Evolutionary conservation across 1,140 invertebrate species (phyloP).

Genomic region (Pseudomyrmex dendroicus): DNA sequence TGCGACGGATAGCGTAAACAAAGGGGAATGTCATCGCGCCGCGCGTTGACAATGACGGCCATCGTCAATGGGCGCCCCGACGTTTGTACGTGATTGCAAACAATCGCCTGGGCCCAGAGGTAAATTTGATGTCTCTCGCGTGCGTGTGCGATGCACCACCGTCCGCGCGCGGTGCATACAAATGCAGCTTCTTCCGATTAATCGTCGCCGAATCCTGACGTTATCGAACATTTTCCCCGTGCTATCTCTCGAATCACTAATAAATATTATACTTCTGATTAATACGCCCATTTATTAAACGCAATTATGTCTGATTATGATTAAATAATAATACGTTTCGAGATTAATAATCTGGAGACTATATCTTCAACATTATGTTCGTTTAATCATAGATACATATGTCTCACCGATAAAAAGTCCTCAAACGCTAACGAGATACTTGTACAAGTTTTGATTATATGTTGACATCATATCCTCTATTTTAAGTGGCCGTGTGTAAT

Average conservation of each 20-base stretch:
- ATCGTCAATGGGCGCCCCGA: constrained; percentile 62
- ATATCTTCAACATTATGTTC: too few species aligned
- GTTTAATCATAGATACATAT: too few species aligned
- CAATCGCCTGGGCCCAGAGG: constrained; percentile 46
- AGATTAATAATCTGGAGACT: too few species aligned
- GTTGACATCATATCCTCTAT: not conserved
- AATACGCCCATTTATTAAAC: not conserved
- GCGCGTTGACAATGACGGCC: constrained; percentile 67
- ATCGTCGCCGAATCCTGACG: not conserved
- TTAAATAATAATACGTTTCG: too few species aligned
- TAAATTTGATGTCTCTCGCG: constrained; percentile 59
- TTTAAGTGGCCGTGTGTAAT: not conserved
- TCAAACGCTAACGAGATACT: not conserved
- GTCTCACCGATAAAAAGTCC: not conserved
- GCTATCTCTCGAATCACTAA: not conserved
- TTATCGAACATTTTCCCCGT: not conserved
- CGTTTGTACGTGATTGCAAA: constrained; percentile 66
- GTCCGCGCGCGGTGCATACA: constrained; percentile 35
- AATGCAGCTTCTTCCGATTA: constrained; percentile 50
- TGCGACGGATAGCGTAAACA: constrained; percentile 65
- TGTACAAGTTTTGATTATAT: not conserved
- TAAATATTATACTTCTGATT: not conserved
- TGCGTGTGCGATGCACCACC: constrained; percentile 46
- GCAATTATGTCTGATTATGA: too few species aligned
- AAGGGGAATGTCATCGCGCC: constrained; percentile 65